Evolutionary conservation across 64 coral and sea anemone genomes (phyloP).

Genomic region (Platygyra sinensis): DNA sequence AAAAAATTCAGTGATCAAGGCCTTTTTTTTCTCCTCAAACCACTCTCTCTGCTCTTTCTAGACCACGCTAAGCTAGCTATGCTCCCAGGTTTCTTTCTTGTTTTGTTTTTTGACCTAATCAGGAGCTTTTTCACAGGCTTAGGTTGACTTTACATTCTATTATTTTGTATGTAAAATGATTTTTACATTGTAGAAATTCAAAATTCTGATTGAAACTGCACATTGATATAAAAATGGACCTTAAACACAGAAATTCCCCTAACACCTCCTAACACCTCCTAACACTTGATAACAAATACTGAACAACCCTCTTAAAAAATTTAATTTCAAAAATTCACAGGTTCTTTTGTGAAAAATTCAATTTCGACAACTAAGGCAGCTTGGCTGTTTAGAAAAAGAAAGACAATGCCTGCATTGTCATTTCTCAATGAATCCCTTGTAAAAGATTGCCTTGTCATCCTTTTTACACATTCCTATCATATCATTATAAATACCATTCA

Average conservation of each 20-base stretch:
- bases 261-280: neutral
- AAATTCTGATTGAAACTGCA: neutral
- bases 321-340: neutral
- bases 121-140: too few species aligned
- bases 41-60: too few species aligned
- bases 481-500: neutral
- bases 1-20: too few species aligned
- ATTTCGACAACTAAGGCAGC: neutral
- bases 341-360: neutral
- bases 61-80: too few species aligned
- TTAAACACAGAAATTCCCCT: neutral
- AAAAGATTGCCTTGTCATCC: neutral
- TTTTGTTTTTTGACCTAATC: too few species aligned
- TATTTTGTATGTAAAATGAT: neutral
- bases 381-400: neutral
- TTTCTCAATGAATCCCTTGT: constrained; percentile 7
- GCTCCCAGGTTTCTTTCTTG: too few species aligned
- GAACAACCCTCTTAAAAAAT: neutral
- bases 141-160: neutral
- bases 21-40: too few species aligned
- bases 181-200: neutral
- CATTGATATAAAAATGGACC: neutral
- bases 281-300: neutral
- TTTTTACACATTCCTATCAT: neutral
- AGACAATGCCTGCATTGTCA: constrained; percentile 25